Evolutionary conservation across 2,888 invertebrate species (phyloP), one percentile per base, ranked within the genome.

Genomic region (Polydrusus pterygomalis): DNA sequence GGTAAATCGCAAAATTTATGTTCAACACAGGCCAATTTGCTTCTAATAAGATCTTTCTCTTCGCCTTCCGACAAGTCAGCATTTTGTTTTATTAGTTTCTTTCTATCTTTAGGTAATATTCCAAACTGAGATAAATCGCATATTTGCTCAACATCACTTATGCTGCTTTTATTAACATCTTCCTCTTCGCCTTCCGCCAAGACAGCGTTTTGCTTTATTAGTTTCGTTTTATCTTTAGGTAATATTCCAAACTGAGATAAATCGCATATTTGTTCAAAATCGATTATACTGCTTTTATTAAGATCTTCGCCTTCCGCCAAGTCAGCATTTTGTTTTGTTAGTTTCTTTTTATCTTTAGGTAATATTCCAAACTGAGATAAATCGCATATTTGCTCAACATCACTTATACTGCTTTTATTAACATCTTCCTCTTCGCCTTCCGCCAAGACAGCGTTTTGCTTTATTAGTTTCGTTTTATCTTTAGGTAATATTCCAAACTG

Each of bases 91-190:
- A 2, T 47, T n/a, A 3, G 15, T 47, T 47, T 15, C 47, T 60
- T 17, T 10, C 38, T 10, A 18, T 18, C 15, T 2, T 18, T 3
- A 10, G 51, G 13, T 34, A 51, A 49, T 64, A 82, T 77, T 38
- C 81, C 82, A 78, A 83, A 83, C 30, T 78, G 60, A 9, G 82
- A 81, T 56, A 83, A 74, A 77, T 83, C 83, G 56, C 80, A 81
- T 68, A 81, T 71, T 34, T 81, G 78, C 49, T 72, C 73, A 38
- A 81, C 68, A 43, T 76, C 70, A 7, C 9, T 18, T 13, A 18
- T 10, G 15, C 60, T 45, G 13, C 62, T 64, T 38, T 56, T 56
- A n/a, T 34, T 25, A 2, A 15, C n/a, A n/a, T 45, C n/a, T 45
- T 45, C 45, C 7, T 25, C n/a, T 43, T 43, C n/a, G n/a, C 1